A percentile compares a stretch with the other conserved stretches of the same genome.
Evolutionary conservation across 1,140 invertebrate genomes (phyloP).

Genomic region (Hesperophylax magnus): DNA sequence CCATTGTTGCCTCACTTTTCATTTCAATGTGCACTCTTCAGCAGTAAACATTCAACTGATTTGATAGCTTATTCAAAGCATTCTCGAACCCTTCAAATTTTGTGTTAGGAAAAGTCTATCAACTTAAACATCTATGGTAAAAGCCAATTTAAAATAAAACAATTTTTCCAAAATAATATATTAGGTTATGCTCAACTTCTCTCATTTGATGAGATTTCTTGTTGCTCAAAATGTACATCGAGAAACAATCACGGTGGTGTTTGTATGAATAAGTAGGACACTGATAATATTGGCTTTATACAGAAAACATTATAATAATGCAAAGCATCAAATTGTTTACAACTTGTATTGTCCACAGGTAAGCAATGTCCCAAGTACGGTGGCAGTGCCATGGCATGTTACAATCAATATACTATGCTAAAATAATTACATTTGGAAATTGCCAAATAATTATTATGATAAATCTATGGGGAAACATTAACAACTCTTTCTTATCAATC

Average conservation of each 20-base stretch:
- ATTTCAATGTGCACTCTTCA: too few relatives aligned
- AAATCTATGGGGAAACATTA: constrained; percentile 16
- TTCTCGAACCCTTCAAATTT: too few relatives aligned
- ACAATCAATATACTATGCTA: background rate
- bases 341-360: constrained; percentile 1
- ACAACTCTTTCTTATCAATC: background rate
- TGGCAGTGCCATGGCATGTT: background rate
- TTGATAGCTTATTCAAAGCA: too few relatives aligned
- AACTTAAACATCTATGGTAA: too few relatives aligned
- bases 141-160: too few relatives aligned
- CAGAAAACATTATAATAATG: background rate
- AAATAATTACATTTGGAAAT: constrained; percentile 3
- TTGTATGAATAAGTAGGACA: background rate
- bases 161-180: too few relatives aligned
- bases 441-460: background rate
- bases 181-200: background rate
- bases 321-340: constrained; percentile 3
- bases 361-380: background rate
- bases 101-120: too few relatives aligned
- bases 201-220: constrained; percentile 6
- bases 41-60: too few relatives aligned
- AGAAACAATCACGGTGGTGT: too few relatives aligned
- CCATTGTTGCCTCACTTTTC: too few relatives aligned
- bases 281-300: constrained; percentile 9
- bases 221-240: background rate